Base-by-base conservation (phyloP, 2,797 vertebrate species). In the Pipistrellus pipistrellus region DNA sequence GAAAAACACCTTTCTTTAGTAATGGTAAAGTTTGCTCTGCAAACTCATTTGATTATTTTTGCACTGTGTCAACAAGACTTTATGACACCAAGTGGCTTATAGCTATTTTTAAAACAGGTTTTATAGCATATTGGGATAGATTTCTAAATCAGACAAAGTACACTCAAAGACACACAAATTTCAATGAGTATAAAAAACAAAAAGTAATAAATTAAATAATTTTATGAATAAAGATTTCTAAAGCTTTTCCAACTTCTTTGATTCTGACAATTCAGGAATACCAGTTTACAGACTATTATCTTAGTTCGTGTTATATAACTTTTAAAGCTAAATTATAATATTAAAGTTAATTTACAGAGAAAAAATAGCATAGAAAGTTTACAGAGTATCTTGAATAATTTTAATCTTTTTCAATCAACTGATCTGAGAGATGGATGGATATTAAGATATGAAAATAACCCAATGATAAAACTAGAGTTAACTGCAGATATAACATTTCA, bases 41-140 rank as follows among this genome's bases (percentile, higher is more conserved):
- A 95, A 93, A 95, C 53, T 96, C 84, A 91, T 66, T 95, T 92
- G 78, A 82, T 66, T 84, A 62, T 83, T 96, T 95, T 94, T 96
- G 91, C 87, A 76, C 48, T 95, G 46, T 72, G 91, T 95, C 95
- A 94, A 94, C 62, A 94, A 93, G 35, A 80, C 95, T 80, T 62
- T 83, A 27, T 86, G 78, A 91, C 93, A 94, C 44, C 1, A 41
- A 84, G 41, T 89, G 51, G 75, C 66, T 96, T 93, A 90, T 83
- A 88, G 23, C 82, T 96, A 95, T 96, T 96, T 97, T 96, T 96
- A 96, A 95, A 96, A 95, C 77, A 92, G 87, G 90, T 94, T 94
- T 93, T 83, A 95, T 48, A 95, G 46, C 91, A 93, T 76, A 55
- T 32, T 88, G 51, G 90, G 90, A 95, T 44, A 91, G 46, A 62